Conservation (phyloP, 2,113 vertebrate genomes). For the Atractosteus spatula region DNA sequence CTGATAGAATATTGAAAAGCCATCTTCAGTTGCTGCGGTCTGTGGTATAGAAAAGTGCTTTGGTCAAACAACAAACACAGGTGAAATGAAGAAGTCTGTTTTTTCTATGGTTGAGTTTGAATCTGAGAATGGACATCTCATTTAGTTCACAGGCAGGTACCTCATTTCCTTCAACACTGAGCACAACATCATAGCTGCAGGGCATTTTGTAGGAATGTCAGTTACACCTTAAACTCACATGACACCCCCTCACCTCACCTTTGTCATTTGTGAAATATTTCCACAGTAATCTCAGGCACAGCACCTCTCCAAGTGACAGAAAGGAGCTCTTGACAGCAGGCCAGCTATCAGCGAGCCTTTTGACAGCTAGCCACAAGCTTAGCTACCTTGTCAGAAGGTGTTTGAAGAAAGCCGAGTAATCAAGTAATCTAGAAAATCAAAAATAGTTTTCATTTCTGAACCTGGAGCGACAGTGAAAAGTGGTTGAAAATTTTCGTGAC, state of each 20-base stretch:
- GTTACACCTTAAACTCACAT: slow-evolving; percentile 19
- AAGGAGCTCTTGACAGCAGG: slow-evolving; percentile 26
- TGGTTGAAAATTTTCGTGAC: slow-evolving; percentile 14
- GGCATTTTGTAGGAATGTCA: slow-evolving; percentile 21
- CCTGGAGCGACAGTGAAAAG: slow-evolving; percentile 20
- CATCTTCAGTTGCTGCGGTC: too few species aligned
- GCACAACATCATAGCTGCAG: slow-evolving; percentile 25
- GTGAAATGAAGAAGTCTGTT: too few species aligned
- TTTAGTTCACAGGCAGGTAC: slow-evolving; percentile 27
- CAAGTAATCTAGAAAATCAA: slow-evolving; percentile 13
- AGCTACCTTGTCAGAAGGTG: slow-evolving; percentile 27
- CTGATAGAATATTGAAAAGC: too few species aligned
- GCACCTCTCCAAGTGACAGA: slow-evolving; percentile 26
- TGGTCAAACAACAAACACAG: too few species aligned
- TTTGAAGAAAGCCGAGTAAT: slow-evolving; percentile 17
- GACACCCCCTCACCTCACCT: slow-evolving; percentile 12
- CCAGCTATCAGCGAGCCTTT: slow-evolving; percentile 23
- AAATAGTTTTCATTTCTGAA: slow-evolving; percentile 8
- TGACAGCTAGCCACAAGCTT: slow-evolving; percentile 24
- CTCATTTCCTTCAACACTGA: slow-evolving; percentile 23
- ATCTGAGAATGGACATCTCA: slow-evolving; percentile 17
- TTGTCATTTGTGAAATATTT: slow-evolving; percentile 27
- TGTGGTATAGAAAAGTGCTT: too few species aligned
- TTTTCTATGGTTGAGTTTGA: slow-evolving; percentile 8
- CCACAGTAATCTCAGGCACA: slow-evolving; percentile 21